Evolutionary conservation across 1,140 invertebrate species (phyloP).

Genomic region (Psilanteris sp.): DNA sequence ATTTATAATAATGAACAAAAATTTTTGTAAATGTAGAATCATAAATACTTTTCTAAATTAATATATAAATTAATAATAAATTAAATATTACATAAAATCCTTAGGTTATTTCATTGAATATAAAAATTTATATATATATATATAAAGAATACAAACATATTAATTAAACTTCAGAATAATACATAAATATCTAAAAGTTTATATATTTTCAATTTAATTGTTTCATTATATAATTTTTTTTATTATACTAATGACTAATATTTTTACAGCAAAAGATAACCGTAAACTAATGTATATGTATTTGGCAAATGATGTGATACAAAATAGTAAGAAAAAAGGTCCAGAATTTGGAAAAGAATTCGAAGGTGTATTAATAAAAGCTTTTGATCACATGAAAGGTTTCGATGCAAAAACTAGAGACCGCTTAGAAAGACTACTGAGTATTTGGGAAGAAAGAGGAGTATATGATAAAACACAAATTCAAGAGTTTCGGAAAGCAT

Average conservation of each 20-base stretch:
- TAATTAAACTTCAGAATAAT: too few relatives aligned
- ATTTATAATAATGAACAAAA: too few relatives aligned
- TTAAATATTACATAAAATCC: too few relatives aligned
- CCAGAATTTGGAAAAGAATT: slow-evolving; percentile 96
- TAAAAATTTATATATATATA: too few relatives aligned
- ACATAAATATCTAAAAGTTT: too few relatives aligned
- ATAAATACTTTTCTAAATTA: too few relatives aligned
- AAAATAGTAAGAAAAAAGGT: slow-evolving; percentile 98
- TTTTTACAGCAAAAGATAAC: slow-evolving; percentile 87
- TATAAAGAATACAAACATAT: too few relatives aligned
- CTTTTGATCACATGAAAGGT: slow-evolving; percentile 89
- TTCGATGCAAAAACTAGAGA: slow-evolving; percentile 88
- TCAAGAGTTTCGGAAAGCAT: slow-evolving; percentile 85
- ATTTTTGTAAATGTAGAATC: too few relatives aligned
- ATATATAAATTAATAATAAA: too few relatives aligned
- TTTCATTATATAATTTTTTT: too few relatives aligned
- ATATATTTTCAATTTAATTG: too few relatives aligned
- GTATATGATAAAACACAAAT: slow-evolving; percentile 92
- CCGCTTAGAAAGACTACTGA: slow-evolving; percentile 89
- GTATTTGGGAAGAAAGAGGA: slow-evolving; percentile 95
- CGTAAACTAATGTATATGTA: slow-evolving; percentile 97
- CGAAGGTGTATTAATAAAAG: slow-evolving; percentile 86
- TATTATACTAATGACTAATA: not conserved
- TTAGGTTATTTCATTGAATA: too few relatives aligned
- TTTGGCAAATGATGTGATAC: slow-evolving; percentile 98